Base-by-base conservation (phyloP, 2,113 vertebrate species). In the Rhinopomastus cyanomelas region DNA sequence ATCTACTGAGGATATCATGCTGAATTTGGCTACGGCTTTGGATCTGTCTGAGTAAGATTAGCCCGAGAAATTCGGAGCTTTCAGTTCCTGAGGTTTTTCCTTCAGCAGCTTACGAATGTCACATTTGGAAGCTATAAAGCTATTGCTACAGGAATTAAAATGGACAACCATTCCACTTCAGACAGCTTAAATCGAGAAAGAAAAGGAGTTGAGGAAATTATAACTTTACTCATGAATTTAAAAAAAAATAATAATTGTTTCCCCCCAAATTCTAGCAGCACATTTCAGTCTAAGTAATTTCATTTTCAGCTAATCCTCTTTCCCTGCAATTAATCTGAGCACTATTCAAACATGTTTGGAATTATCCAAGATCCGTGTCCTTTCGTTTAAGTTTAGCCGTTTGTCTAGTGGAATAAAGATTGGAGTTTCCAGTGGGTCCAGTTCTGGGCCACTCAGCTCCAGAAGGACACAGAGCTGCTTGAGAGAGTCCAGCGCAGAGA, bases 61-160 rank as follows among this genome's bases (percentile, higher is more conserved):
- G 66, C 76, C 34, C 93, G 86, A 92, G 79, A 90, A 95, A 91
- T 77, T 69, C 8, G 13, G 69, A 65, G 52, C 82, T 93, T 95
- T 95, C 65, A 68, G 67, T 92, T 95, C 83, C 66, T 82, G 71
- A 89, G 30, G 46, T 80, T 94, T n/a, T 92, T 92, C 67, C 53
- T 85, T 91, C 69, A 68, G 77, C 72, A 72, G 68, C 53, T 92
- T 93, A 93, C 74, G 93, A 92, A 94, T 95, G 87, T 88, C 85
- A 94, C 3, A 5, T 90, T 95, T 93, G 71, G 79, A 95, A 93
- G 42, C 65, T 87, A 69, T 93, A 92, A 95, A 88, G 20, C 65
- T 76, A 82, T 87, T 96, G 69, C 73, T 85, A n/a, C 74, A 96
- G 86, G 89, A 90, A 89, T 95, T 86, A 81, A n/a, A n/a, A n/a